Base-by-base conservation (phyloP, 1,140 invertebrate species). In the Piezodorus guildinii region DNA sequence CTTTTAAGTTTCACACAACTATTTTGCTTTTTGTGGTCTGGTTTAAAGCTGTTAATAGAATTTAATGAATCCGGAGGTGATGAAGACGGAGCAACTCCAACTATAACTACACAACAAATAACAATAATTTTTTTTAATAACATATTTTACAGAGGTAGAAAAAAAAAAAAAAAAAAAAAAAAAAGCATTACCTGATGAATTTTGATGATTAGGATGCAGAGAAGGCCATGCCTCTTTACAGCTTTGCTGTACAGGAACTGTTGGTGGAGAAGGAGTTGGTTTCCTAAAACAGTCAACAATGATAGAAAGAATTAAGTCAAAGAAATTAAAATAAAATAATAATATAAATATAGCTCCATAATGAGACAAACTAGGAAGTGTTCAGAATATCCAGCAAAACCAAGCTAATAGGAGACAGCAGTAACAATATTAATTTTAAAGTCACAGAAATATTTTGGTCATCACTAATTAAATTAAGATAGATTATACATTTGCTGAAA, bases 191-290 rank as follows among this genome's bases (percentile, higher is more conserved):
- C 59, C 59, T 9, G 60, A 61, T 60, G 61, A 61, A 49, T 65
- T 61, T 54, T 64, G 45, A 23, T 54, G 45, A 23, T 67, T 49
- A 19, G 39, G 19, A 73, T 78, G 77, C 69, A 80, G 76, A 73
- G 78, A 79, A 62, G 85, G 85, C 85, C 85, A 87, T 64, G 85
- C 84, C 73, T 87, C 85, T 74, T 86, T 83, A 75, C 73, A 68
- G 74, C 62, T 23, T 60, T 67, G 63, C 23, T 43, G 21, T n/a
- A 17, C 73, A 67, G 73, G 72, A 60, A 76, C 76, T 27, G 76
- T 76, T 23, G 77, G 76, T 62, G 78, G 78, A 62, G 78, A 79
- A 60, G 77, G 77, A 65, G 77, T 78, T 59, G 78, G 78, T 73
- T 79, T 80, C 65, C 78, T 78, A 63, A n/a, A 60, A 25, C 49